Base-by-base conservation (phyloP, 1,140 invertebrate species). In the Brachionus rubens region DNA sequence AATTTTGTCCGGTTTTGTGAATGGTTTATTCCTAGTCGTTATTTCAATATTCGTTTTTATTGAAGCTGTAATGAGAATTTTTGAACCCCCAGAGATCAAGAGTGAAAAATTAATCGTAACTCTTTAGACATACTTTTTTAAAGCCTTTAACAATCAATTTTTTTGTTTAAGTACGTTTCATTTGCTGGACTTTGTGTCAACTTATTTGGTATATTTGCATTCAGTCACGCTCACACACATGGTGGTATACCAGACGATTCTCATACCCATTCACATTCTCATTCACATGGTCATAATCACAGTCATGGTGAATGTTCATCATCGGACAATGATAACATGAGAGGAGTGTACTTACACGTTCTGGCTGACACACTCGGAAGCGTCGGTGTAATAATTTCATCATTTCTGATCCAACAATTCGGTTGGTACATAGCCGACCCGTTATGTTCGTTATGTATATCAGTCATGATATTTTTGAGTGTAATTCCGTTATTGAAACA, bases 41-140 rank as follows among this genome's bases (percentile, higher is more conserved):
- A 94, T 98, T 80, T 91, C 93, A 26, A 92, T 97, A 81, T 98
- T 96, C 83, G 94, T 98, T 43, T 91, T 98, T 87, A 92, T 91
- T 0, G 94, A 96, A 85, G 94, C 94, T 21, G 90, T 98, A 0
- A 92, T 94, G 26, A 78, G 88, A 75, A 78, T 89, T 0, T 83
- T 85, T 76, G 86, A 89, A 79, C 88, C 88, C 10, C 88, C 88
- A 30, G 83, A 86, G 56, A 84, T 89, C n/a, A 82, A 85, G 28
- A 88, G 88, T 12, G 86, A 88, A 68, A 84, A 84, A 79, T 65
- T 65, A 36, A 65, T 65, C 3, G 43, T 46, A 46, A 46, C 3
- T 7, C 3, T 46, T 7, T 36, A 36, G 33, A 36, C 3, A 36
- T 5, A 36, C 3, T 36, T 36, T 5, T 36, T 36, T 68, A 47